Evolutionary conservation across 2,888 invertebrate genomes (phyloP), one percentile per base, ranked within the genome.

Genomic region (Eupithecia exiguata): DNA sequence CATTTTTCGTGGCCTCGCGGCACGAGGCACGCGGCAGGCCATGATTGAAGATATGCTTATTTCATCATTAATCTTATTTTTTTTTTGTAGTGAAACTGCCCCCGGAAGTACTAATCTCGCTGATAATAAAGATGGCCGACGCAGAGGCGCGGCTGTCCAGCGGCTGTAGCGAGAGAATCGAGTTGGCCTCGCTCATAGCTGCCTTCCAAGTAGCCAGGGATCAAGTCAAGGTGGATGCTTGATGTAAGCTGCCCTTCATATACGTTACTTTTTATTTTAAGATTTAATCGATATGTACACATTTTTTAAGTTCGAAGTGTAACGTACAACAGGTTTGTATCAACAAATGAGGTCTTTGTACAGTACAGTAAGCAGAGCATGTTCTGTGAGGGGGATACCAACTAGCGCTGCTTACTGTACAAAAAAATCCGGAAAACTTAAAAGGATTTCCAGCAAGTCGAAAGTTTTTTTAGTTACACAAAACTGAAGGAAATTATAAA

Each of bases 151-250:
- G 98, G 49, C 93, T 99, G 46, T 95, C 98, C 0, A 95, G 96
- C 77, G 99, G 99, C 38, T 97, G 98, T 78, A 97, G 96, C 87
- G 99, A 99, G 91, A 96, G 97, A 80, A 96, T 99, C 66, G 99
- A 99, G 92, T 94, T 99, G 21, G 97, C 98, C 72, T 96, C 98
- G 0, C 95, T 99, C 70, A 96, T 99, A 69, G 96, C 98, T n/a
- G 97, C 97, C 9, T 99, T 99, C 92, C 97, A 97, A 82, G 91
- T 95, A 46, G 97, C 97, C 16, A 95, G 98, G 77, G 96, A 96
- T 80, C 92, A 95, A 71, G 90, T 93, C 46, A 84, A 86, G 46
- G 69, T 89, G 1, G 84, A 88, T 46, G 71, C 62, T 5, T 77
- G 77, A 71, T 69, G 46, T 73, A 71, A 74, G 73, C 73, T 53